Percentiles rank a stretch among this genome's conserved stretches.
These are phyloP conservation scores for Lagocephalus sceleratus DNA, from an alignment of 2,797 vertebrate species.

Conservation along the genomic window DNA sequence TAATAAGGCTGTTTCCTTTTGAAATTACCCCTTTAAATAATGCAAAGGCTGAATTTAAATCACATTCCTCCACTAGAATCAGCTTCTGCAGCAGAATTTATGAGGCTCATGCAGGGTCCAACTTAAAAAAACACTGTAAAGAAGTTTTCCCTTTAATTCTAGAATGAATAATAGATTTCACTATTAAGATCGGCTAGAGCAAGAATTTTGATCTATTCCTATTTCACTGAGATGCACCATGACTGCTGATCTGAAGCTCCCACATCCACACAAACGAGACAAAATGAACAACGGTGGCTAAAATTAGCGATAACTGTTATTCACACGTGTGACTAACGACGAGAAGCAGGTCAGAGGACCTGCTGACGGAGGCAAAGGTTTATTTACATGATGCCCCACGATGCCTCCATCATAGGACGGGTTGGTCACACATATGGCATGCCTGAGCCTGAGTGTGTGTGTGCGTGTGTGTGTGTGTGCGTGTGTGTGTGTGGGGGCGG, in stretches of 20 bases:
- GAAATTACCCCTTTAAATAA: too few relatives aligned
- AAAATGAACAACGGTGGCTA: slow-evolving; percentile 33
- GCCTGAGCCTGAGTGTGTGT: slow-evolving; percentile 33
- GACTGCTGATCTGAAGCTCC: slow-evolving; percentile 8
- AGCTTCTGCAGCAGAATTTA: too few relatives aligned
- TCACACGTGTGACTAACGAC: slow-evolving; percentile 22
- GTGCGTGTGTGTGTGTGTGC: slow-evolving; percentile 28
- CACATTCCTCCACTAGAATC: too few relatives aligned
- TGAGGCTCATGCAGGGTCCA: too few relatives aligned
- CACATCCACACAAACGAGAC: slow-evolving; percentile 14
- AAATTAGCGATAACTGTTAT: slow-evolving; percentile 33
- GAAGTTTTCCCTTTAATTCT: too few relatives aligned
- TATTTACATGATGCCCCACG: slow-evolving; percentile 32
- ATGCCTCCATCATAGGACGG: slow-evolving; percentile 12
- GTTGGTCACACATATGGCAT: slow-evolving; percentile 44
- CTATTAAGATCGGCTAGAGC: too few relatives aligned
- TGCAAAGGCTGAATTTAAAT: too few relatives aligned
- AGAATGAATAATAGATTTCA: too few relatives aligned
- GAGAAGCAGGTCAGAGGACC: slow-evolving; percentile 47
- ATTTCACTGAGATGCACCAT: slow-evolving; percentile 5
- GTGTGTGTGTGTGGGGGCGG: slow-evolving; percentile 25
- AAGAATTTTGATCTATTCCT: not conserved
- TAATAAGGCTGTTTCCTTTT: too few relatives aligned
- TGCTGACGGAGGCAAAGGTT: slow-evolving; percentile 33
- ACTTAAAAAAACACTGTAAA: too few relatives aligned